Evolutionary conservation across 2,888 invertebrate genomes (phyloP), one percentile per base, ranked within the genome.

Genomic region (Athetis lepigone): DNA sequence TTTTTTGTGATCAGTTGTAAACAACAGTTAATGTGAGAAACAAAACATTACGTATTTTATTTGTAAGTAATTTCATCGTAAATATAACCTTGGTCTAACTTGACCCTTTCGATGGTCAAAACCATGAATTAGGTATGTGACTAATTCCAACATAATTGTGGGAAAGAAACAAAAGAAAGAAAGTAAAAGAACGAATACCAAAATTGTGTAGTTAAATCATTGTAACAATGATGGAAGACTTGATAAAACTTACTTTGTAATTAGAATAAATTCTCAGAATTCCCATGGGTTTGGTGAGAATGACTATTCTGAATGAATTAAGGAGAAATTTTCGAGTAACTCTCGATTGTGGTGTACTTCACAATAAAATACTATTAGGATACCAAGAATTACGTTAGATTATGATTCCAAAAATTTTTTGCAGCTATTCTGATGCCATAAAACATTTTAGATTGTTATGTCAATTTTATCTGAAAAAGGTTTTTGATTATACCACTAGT

Each of bases 101-200:
- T 27, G 27, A 2, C 43, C 19, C 16, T 46, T 23, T 23, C 13
- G 7, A 13, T 16, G 13, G 19, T 33, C 13, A 19, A 19, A 46
- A 25, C 33, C 33, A 33, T 33, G 2, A 33, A 33, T 33, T 13
- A 33, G 0, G 33, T 33, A 0, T 21, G 13, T n/a, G 11, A n/a
- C 1, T 39, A 55, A 56, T 56, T 69, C 21, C 2, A 33, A 70
- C 52, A 52, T 52, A 49, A 57, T 36, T 36, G 52, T 70, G 70
- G 3, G 70, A 70, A 61, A 25, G 0, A 18, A 13, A 37, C 1
- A 33, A 16, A 33, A 21, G 1, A 7, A 21, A 49, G 6, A 43
- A 16, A 13, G 23, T 2, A 19, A n/a, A 19, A 0, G 6, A 29
- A 18, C 25, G 1, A 18, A 43, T 36, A 16, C 18, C 4, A 37